Conservation (phyloP, 1,140 invertebrate genomes). For the Condylostylus longicornis region DNA sequence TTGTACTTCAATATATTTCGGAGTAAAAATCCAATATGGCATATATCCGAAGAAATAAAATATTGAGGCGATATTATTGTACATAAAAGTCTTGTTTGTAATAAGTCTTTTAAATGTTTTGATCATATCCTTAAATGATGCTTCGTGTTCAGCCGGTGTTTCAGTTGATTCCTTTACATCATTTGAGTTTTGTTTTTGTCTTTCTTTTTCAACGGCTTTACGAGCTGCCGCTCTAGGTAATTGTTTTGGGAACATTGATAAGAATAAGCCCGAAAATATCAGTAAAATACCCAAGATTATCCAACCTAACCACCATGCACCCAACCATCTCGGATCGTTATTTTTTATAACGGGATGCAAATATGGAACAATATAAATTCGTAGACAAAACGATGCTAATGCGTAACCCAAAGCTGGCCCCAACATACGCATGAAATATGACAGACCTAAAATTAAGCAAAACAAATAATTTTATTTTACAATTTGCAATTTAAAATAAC, state of each 20-base stretch:
- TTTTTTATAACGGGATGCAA: constrained; percentile 50
- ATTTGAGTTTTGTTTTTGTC: constrained; percentile 11
- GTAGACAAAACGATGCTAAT: constrained; percentile 49
- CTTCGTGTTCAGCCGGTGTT: constrained; percentile 17
- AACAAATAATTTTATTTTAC: too few relatives aligned
- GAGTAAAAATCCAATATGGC: constrained; percentile 61
- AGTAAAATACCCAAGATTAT: constrained; percentile 49
- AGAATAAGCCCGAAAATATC: constrained; percentile 43
- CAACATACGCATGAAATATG: constrained; percentile 52
- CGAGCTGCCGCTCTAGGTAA: constrained; percentile 43
- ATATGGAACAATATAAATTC: constrained; percentile 51
- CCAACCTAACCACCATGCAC: constrained; percentile 70
- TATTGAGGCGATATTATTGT: constrained; percentile 48
- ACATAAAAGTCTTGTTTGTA: constrained; percentile 49
- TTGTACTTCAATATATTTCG: constrained; percentile 61
- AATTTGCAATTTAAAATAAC: too few relatives aligned
- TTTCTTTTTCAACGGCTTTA: constrained; percentile 32
- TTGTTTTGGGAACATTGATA: constrained; percentile 49
- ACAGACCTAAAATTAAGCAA: constrained; percentile 40
- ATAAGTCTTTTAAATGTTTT: constrained; percentile 44
- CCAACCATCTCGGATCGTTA: constrained; percentile 57
- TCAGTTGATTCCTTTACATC: neutral
- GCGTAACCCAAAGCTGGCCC: constrained; percentile 57
- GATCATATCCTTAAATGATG: constrained; percentile 42
- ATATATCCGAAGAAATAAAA: constrained; percentile 57